These are phyloP conservation scores for Halictus quadricinctus DNA, from an alignment of 2,888 invertebrate species.

Conservation along the genomic window DNA sequence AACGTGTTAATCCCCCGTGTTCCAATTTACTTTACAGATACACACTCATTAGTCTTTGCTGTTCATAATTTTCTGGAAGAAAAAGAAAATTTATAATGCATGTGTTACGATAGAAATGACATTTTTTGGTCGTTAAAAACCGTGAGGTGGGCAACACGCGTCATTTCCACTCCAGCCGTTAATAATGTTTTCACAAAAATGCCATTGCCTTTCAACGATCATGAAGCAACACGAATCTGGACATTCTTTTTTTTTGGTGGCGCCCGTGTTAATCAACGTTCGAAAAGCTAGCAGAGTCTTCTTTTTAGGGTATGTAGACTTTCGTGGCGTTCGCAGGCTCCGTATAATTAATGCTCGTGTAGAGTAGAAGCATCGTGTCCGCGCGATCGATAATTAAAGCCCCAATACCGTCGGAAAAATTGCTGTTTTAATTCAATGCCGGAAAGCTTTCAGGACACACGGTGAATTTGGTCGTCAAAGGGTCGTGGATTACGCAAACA, in stretches of 20 bases:
- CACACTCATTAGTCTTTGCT: not conserved
- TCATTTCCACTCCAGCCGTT: too few species aligned
- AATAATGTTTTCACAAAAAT: not conserved
- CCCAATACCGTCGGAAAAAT: not conserved
- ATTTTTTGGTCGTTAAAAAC: too few species aligned
- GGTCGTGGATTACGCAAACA: slow-evolving; percentile 15
- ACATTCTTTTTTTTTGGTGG: not conserved
- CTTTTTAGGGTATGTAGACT: not conserved
- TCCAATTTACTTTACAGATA: too few species aligned
- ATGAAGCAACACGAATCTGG: not conserved
- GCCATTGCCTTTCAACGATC: not conserved
- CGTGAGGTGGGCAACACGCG: too few species aligned
- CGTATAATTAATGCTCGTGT: not conserved
- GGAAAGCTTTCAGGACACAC: slow-evolving; percentile 13
- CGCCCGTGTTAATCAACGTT: not conserved
- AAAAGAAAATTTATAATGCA: too few species aligned
- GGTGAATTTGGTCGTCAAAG: slow-evolving; percentile 23
- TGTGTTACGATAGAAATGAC: too few species aligned
- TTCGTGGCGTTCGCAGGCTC: not conserved
- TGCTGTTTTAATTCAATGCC: not conserved
- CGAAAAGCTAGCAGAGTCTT: not conserved
- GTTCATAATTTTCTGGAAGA: not conserved
- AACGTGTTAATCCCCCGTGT: too few species aligned
- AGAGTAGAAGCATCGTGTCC: not conserved
- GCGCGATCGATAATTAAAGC: not conserved